Base-by-base conservation (phyloP, 2,888 invertebrate species). In the Therioaphis trifolii region DNA sequence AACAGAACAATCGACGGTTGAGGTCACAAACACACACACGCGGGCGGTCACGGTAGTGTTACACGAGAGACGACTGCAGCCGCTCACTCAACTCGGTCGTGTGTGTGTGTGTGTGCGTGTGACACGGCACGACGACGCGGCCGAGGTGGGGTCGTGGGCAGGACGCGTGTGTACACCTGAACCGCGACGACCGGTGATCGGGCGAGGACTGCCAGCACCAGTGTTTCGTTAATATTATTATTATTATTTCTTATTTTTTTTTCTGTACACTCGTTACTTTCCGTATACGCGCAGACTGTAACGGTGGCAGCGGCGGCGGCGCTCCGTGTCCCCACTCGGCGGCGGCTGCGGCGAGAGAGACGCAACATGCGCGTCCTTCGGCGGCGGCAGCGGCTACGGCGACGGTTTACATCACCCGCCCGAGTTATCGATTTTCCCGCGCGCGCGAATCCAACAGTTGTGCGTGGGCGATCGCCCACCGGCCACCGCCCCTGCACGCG, bases 381-480 rank as follows among this genome's bases (percentile, higher is more conserved):
- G 35, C 24, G 52, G 35, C 9, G 68, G 40, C 68, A 35, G n/a
- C 21, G 21, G 52, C 74, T 14, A n/a, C 63, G n/a, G 46, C 12
- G 21, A 29, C 4, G 35, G 35, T n/a, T n/a, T n/a, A n/a, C n/a
- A n/a, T n/a, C 71, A n/a, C 76, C 63, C 49, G 11, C 24, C 63
- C 35, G n/a, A n/a, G 35, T 11, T 82, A 82, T 82, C 74, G 82
- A 82, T 82, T 82, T 82, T 74, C n/a, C 3, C 46, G 71, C 49
- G 35, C 24, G 4, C 46, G 63, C 72, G 49, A 82, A 74, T 82
- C 72, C 82, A 82, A 82, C 82, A 82, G 82, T 82, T 82, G 72
- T 74, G 82, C 82, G 82, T 82, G 72, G 82, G 82, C 40, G 82
- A 12, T 35, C 69, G 1, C 18, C n/a, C 29, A 4, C 9, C 40